Evolutionary conservation across 2,888 invertebrate genomes (phyloP), one percentile per base, ranked within the genome.

Genomic region (Lithophane socia): DNA sequence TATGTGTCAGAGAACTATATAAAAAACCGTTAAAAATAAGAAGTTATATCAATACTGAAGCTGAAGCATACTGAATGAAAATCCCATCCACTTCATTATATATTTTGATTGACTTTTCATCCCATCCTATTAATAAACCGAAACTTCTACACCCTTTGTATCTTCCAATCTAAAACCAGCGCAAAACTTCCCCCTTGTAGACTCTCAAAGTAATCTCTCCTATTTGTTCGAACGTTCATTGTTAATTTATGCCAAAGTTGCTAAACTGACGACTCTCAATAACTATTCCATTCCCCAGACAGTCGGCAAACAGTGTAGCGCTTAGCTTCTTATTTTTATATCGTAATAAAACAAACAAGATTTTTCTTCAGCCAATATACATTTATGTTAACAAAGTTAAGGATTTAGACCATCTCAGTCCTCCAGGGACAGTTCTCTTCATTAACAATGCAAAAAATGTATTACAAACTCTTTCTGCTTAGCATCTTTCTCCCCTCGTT

Each of bases 381-480:
- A 85, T 89, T 87, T 84, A 89, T 85, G 82, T 79, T 85, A 86
- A 86, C 82, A 82, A 84, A 86, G 85, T 79, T 77, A 80, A 79
- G 83, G 83, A 81, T 81, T 85, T 84, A 52, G 73, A 63, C 73
- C 72, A 83, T 71, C 70, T 75, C 69, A n/a, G 71, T 65, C 64
- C 84, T 86, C 88, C 10, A 47, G 69, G 60, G 88, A 83, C 80
- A 60, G 74, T 79, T 71, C 74, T 82, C 44, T 79, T 85, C 86
- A 86, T 87, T 88, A 89, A 85, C 82, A 86, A 88, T 89, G 85
- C 80, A 82, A 83, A 82, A 78, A 86, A 81, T 75, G 74, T 85
- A 79, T 86, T 78, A 84, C 69, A 84, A 87, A 83, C 88, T 85
- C 87, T 82, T 88, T 86, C 60, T 76, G 70, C 73, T 78, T 75